Base-by-base conservation (phyloP, 2,113 vertebrate species). In the Pachyramphus minor region DNA sequence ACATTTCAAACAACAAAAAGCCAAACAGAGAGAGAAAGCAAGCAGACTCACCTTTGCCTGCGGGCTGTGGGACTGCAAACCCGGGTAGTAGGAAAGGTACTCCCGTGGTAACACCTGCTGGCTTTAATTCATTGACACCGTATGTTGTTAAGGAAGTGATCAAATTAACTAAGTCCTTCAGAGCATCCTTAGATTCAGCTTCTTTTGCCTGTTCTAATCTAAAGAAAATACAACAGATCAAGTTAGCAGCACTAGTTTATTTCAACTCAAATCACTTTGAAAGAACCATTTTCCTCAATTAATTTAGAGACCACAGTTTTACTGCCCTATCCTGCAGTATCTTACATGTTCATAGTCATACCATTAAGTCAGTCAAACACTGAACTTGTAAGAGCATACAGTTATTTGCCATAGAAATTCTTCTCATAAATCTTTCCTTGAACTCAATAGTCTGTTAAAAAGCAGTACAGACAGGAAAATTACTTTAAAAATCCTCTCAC, bases 121-220 rank as follows among this genome's bases (percentile, higher is more conserved):
- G 99, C 93, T 99, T 99, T 90, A 99, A 97, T 94, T 99, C 99
- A 45, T 89, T 99, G 94, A 99, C 98, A 30, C 99, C 99, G 0
- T 99, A 99, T 0, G 99, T 99, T 96, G 98, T 99, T 89, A 99
- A 97, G 84, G 99, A 99, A 63, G 99, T 99, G 96, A 99, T 98
- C 98, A 99, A 98, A 98, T 99, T 99, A 55, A 99, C 99, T 66
- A 99, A 98, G 80, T 99, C 99, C 98, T 99, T 99, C 97, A 99
- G 97, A 35, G 99, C 99, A 69, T 99, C 99, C 97, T 99, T 99
- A 21, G 99, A 99, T 95, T 99, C 99, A 20, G 99, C 98, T 93
- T 99, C 99, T 97, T 99, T 99, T 92, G 98, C 98, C 97, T 99
- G 99, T 93, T 99, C 99, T 98, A 99, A 98, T 94, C 99, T 99